Base-by-base conservation (phyloP, 64 coral and sea anemone genomes). In the Exaiptasia diaphana region DNA sequence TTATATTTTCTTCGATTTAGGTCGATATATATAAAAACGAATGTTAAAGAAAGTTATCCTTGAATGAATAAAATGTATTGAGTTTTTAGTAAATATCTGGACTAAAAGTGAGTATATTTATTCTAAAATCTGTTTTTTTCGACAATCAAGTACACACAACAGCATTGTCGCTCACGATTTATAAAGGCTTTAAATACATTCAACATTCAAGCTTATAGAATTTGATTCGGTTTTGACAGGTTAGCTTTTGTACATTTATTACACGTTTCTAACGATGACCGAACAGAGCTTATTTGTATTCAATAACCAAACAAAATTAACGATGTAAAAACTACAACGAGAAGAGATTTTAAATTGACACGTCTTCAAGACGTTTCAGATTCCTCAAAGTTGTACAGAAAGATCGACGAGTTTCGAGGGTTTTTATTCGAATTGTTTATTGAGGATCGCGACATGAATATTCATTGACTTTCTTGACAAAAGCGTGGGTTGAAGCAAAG, bases 381-480 rank as follows among this genome's bases (percentile, higher is more conserved):
- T n/a, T n/a, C n/a, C n/a, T n/a, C n/a, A n/a, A n/a, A n/a, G n/a
- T n/a, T n/a, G n/a, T n/a, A n/a, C n/a, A n/a, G n/a, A n/a, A n/a
- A n/a, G n/a, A n/a, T n/a, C n/a, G n/a, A n/a, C n/a, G n/a, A n/a
- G n/a, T n/a, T n/a, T n/a, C n/a, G n/a, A n/a, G n/a, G n/a, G n/a
- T n/a, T n/a, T n/a, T n/a, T n/a, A n/a, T n/a, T n/a, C n/a, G n/a
- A n/a, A n/a, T n/a, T n/a, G n/a, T n/a, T n/a, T n/a, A n/a, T n/a
- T n/a, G n/a, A n/a, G n/a, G 59, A 64, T 33, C 30, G 31, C 38
- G 9, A 2, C 69, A 73, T 73, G 69, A 73, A 73, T 73, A 73
- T 73, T 73, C 69, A 73, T 42, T 23, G 61, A 18, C 22, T 17
- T 3, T 4, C 31, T 65, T 28, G 21, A 28, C 32, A 4, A 21